A percentile compares a stretch with the other conserved stretches of the same genome.
phyloP scores from a whole-genome alignment of 2,113 vertebrate genomes.

The Regulus satrapa region DNA sequence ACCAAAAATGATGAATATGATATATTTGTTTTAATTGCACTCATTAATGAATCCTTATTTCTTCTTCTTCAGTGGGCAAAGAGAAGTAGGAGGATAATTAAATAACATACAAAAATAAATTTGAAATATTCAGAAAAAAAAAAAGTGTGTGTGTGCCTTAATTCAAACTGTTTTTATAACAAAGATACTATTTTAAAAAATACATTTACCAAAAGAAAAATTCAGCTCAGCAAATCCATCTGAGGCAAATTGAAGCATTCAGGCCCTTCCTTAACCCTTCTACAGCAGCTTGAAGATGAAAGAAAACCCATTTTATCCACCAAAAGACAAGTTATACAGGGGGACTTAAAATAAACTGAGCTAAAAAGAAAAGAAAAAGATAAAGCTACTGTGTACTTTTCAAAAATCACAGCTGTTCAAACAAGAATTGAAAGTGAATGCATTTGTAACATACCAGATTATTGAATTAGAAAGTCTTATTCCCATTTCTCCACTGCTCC shows the following conservation, averaged over 20 bases:
- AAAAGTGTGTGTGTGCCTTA: background rate
- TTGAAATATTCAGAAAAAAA: background rate
- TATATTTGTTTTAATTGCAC: background rate
- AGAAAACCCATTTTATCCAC: background rate
- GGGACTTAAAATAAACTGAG: background rate
- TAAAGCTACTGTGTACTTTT: background rate
- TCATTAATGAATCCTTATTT: background rate
- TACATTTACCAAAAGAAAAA: background rate
- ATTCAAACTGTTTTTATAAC: background rate
- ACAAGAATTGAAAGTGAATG: background rate
- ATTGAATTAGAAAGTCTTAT: background rate
- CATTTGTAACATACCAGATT: background rate
- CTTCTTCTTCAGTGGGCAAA: background rate
- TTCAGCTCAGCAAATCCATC: background rate
- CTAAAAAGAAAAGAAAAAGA: background rate
- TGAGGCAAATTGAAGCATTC: background rate
- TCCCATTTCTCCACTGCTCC: background rate
- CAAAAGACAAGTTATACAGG: background rate
- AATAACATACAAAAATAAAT: background rate
- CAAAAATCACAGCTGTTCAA: background rate
- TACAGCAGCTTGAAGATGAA: background rate
- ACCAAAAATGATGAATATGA: background rate
- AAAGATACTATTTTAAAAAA: background rate
- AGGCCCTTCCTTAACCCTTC: background rate
- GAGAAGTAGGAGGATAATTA: background rate